Percentiles rank a stretch among this genome's conserved stretches.
Evolutionary conservation across 2,888 invertebrate species (phyloP).

Genomic region (Glyphotaelius pellucidus): DNA sequence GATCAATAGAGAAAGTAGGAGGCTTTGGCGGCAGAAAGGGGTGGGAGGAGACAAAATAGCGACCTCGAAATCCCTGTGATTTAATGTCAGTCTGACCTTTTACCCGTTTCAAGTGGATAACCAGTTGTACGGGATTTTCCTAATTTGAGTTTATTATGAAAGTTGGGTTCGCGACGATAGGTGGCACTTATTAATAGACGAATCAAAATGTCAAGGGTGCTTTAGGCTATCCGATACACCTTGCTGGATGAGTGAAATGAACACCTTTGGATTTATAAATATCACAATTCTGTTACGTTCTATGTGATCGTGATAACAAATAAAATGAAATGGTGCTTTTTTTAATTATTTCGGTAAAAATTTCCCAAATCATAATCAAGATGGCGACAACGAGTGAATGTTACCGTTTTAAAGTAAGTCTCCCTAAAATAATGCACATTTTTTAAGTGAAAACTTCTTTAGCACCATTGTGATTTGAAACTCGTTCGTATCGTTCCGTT

Average conservation of each 20-base stretch:
- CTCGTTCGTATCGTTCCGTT: too few species aligned
- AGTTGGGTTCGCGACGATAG: neutral
- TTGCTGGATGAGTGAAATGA: neutral
- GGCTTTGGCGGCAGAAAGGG: neutral
- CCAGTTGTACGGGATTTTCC: slow-evolving; percentile 11
- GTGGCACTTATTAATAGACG: slow-evolving; percentile 26
- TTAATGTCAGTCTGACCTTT: slow-evolving; percentile 36
- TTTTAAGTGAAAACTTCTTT: too few species aligned
- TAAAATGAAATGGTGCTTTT: neutral
- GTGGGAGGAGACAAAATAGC: neutral
- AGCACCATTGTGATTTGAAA: too few species aligned
- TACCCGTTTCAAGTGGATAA: neutral
- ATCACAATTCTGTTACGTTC: neutral
- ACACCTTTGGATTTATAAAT: neutral
- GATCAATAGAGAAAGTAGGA: neutral
- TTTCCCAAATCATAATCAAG: too few species aligned
- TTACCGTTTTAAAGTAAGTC: too few species aligned
- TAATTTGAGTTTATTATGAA: slow-evolving; percentile 33
- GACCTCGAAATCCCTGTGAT: slow-evolving; percentile 5
- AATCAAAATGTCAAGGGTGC: slow-evolving; percentile 11
- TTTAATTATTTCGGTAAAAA: neutral
- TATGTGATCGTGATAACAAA: neutral
- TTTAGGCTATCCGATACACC: neutral
- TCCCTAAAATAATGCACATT: too few species aligned
- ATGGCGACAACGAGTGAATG: too few species aligned